phyloP scores from a whole-genome alignment of 2,113 vertebrate species.

The Anoura caudifer region DNA sequence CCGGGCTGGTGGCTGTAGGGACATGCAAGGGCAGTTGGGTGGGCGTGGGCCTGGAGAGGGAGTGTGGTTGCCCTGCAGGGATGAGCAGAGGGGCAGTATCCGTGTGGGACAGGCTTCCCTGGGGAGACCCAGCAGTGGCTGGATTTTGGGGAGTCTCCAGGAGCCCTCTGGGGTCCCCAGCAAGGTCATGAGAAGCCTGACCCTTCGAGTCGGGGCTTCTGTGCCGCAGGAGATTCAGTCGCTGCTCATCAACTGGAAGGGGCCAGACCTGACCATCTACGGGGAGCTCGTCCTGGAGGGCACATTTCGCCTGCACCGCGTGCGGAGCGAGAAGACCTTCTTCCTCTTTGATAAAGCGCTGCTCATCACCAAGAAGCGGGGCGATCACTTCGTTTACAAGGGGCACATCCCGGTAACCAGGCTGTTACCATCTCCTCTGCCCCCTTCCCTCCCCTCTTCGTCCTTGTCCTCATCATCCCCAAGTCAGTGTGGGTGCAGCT shows the following conservation, averaged over 20 bases:
- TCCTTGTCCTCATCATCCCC: not conserved
- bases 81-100: not conserved
- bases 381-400: slow-evolving; percentile 95
- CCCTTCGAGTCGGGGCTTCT: not conserved
- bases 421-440: accelerated
- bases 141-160: not conserved
- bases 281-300: slow-evolving; percentile 97
- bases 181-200: not conserved
- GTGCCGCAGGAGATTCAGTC: slow-evolving; percentile 93
- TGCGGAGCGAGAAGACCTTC: slow-evolving; percentile 92
- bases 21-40: accelerated
- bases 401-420: slow-evolving; percentile 89
- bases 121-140: not conserved
- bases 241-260: slow-evolving; percentile 96
- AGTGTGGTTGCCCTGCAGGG: accelerated
- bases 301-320: slow-evolving; percentile 92
- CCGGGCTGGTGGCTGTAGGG: not conserved
- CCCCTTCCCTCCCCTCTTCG: not conserved
- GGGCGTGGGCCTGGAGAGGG: not conserved
- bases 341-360: slow-evolving; percentile 95
- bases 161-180: not conserved
- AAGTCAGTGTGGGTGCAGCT: not conserved
- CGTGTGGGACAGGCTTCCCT: not conserved
- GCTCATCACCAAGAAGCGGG: slow-evolving; percentile 94
- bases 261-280: slow-evolving; percentile 91